Percentiles rank a stretch among this genome's conserved stretches.
Conservation (phyloP, 2,797 vertebrate genomes). For the Falco cherrug region DNA sequence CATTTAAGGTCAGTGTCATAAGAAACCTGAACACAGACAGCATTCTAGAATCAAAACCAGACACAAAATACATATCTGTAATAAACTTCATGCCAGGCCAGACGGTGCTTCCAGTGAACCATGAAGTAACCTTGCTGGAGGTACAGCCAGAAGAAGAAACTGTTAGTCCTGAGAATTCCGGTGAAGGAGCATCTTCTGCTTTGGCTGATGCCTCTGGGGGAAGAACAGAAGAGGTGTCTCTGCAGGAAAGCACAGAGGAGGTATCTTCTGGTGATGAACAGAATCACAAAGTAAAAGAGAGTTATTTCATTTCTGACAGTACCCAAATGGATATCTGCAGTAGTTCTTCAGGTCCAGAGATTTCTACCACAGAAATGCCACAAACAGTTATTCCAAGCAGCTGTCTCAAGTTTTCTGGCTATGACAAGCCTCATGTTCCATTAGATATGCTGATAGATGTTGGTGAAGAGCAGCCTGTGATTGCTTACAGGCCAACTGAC, state of each 20-base stretch:
- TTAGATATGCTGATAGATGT: conserved; percentile 63
- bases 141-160: not conserved
- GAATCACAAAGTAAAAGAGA: not conserved
- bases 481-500: conserved; percentile 58
- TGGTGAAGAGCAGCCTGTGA: conserved; percentile 61
- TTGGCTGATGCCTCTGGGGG: too few relatives aligned
- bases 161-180: not conserved
- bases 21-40: conserved; percentile 30
- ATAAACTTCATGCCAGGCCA: not conserved
- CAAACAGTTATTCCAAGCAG: not conserved
- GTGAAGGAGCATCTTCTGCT: not conserved
- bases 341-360: not conserved
- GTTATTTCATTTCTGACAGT: conserved; percentile 32
- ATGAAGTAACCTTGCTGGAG: not conserved
- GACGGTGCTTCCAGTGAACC: not conserved
- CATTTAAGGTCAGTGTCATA: conserved; percentile 70
- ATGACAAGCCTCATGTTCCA: conserved; percentile 77
- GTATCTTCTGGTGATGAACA: not conserved
- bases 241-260: not conserved
- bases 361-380: not conserved
- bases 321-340: conserved; percentile 24
- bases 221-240: not conserved
- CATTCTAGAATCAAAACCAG: conserved; percentile 37
- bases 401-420: conserved; percentile 68
- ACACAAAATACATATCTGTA: conserved; percentile 30